These are phyloP conservation scores for Acyrthosiphon pisum DNA, from an alignment of 1,140 invertebrate species.

Conservation along the genomic window DNA sequence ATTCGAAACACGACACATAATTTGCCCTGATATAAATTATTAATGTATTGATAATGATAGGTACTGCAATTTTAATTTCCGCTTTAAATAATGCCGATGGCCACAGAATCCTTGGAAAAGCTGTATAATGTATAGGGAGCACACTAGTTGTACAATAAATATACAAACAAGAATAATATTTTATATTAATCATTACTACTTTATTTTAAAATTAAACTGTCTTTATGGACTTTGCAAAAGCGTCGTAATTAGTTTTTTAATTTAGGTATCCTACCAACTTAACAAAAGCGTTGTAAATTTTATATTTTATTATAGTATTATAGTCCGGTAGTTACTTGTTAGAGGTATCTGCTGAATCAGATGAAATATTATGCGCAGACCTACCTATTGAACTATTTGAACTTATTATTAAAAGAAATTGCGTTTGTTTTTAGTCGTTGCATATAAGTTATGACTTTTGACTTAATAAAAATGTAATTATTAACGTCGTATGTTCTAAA, in stretches of 20 bases:
- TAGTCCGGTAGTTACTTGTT: not conserved
- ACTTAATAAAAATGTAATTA: not conserved
- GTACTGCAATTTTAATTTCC: not conserved
- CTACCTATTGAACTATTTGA: not conserved
- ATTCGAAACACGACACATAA: not conserved
- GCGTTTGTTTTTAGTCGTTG: not conserved
- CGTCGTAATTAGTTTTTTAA: not conserved
- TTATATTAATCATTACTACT: not conserved
- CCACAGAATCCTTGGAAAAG: constrained; percentile 28
- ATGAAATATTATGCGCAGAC: not conserved
- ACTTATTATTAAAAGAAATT: not conserved
- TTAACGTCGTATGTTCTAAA: not conserved
- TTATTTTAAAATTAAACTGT: not conserved
- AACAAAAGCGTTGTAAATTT: not conserved
- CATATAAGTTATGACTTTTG: not conserved
- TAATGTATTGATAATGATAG: not conserved
- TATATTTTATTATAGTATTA: too few relatives aligned
- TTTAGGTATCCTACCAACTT: not conserved
- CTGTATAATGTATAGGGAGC: not conserved
- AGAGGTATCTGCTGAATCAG: not conserved
- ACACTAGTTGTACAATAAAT: not conserved
- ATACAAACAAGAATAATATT: not conserved
- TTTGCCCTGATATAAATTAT: not conserved
- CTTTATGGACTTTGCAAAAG: not conserved
- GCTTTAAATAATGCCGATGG: not conserved